These are phyloP conservation scores for Arge pagana DNA, from an alignment of 2,888 invertebrate genomes.

Conservation along the genomic window DNA sequence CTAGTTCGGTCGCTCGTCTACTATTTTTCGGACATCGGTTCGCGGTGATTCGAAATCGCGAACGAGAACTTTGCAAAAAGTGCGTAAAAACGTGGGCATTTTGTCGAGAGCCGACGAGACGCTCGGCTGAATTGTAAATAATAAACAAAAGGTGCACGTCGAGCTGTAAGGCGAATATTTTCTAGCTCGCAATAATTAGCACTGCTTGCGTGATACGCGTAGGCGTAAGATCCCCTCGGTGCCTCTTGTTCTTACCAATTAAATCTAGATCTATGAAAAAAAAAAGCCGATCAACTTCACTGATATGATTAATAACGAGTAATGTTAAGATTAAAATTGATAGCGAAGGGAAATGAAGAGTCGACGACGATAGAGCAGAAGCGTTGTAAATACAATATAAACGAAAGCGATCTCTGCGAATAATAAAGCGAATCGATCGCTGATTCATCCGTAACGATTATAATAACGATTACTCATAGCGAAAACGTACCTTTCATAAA, in stretches of 20 bases:
- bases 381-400: conserved; percentile 10
- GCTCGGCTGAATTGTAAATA: not conserved
- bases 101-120: not conserved
- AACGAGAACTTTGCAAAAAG: too few species aligned
- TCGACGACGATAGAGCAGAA: not conserved
- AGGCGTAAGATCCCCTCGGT: conserved; percentile 11
- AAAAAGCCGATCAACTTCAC: conserved; percentile 12
- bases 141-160: not conserved
- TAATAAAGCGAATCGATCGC: too few species aligned
- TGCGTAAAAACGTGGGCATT: too few species aligned
- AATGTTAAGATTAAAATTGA: conserved; percentile 15
- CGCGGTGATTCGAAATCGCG: too few species aligned
- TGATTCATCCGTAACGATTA: too few species aligned
- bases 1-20: too few species aligned
- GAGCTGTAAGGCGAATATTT: not conserved
- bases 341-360: not conserved
- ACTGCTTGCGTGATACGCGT: not conserved
- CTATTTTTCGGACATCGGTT: too few species aligned
- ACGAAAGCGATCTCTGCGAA: too few species aligned
- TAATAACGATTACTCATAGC: too few species aligned
- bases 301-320: conserved; percentile 5
- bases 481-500: too few species aligned
- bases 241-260: too few species aligned
- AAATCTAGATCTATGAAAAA: conserved; percentile 1
- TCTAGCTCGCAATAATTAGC: conserved; percentile 3